phyloP scores from a whole-genome alignment of 2,113 vertebrate species.

The Pituophis catenifer region DNA sequence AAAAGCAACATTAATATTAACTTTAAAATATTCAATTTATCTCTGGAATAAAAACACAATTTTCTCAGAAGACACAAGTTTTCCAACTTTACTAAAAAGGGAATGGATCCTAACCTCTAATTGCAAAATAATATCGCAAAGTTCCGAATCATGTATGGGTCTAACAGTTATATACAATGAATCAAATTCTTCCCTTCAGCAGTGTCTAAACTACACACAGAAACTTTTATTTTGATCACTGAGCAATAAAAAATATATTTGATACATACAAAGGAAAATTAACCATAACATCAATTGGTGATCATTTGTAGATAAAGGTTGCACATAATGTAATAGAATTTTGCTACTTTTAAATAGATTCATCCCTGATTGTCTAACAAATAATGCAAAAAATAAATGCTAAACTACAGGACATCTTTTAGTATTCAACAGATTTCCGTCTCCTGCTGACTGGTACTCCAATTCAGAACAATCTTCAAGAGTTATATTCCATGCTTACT shows the following conservation, averaged over 20 bases:
- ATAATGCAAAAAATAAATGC: not conserved
- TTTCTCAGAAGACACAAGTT: not conserved
- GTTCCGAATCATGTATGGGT: not conserved
- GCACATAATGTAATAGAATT: not conserved
- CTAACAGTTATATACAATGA: too few relatives aligned
- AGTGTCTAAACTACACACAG: not conserved
- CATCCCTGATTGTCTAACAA: not conserved
- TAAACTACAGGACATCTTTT: constrained; percentile 26
- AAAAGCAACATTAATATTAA: not conserved
- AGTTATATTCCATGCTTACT: constrained; percentile 87
- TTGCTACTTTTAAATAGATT: not conserved
- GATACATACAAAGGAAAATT: not conserved
- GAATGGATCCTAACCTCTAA: not conserved
- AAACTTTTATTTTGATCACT: not conserved
- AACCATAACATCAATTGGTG: not conserved
- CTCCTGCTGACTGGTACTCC: constrained; percentile 91
- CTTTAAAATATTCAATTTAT: not conserved
- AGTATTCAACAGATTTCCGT: constrained; percentile 84
- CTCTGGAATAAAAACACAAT: not conserved
- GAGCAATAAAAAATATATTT: not conserved
- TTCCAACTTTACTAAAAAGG: not conserved
- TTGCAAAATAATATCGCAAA: not conserved
- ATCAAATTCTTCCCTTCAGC: not conserved
- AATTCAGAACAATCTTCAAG: constrained; percentile 89
- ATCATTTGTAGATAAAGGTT: not conserved